Evolutionary conservation across 2,888 invertebrate species (phyloP).

Genomic region (Hemaris fuciformis): DNA sequence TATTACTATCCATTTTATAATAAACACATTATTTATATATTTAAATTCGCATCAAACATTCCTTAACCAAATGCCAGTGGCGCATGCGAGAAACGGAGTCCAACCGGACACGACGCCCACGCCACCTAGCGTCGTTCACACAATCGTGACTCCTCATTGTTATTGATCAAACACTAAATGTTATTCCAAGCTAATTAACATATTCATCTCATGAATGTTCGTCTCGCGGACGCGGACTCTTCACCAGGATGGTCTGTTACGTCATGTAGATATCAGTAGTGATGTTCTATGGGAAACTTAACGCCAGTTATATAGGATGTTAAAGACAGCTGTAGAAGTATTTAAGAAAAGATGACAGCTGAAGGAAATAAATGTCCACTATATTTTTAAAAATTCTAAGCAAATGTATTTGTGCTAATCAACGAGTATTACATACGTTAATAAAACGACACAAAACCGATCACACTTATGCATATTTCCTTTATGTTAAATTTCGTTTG

Average conservation of each 20-base stretch:
- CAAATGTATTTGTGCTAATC: too few species aligned
- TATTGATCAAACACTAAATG: conserved; percentile 20
- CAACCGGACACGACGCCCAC: conserved; percentile 15
- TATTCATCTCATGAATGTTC: background rate
- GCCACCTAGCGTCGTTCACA: conserved; percentile 12
- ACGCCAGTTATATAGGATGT: too few species aligned
- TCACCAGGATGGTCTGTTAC: background rate
- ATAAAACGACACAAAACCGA: too few species aligned
- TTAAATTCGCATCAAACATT: background rate
- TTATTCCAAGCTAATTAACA: conserved; percentile 5
- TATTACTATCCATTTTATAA: too few species aligned
- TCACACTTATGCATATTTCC: too few species aligned
- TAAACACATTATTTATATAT: too few species aligned
- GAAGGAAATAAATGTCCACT: too few species aligned
- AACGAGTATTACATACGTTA: too few species aligned
- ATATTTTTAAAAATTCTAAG: too few species aligned
- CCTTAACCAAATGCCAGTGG: background rate
- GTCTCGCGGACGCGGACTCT: background rate
- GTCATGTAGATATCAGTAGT: background rate
- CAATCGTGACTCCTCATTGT: conserved; percentile 24
- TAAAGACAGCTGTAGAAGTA: too few species aligned
- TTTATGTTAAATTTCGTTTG: too few species aligned
- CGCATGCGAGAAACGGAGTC: background rate
- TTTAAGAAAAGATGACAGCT: too few species aligned
- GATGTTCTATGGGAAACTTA: background rate